Conservation (phyloP, 2,113 vertebrate species). For the Climacteris rufus region DNA sequence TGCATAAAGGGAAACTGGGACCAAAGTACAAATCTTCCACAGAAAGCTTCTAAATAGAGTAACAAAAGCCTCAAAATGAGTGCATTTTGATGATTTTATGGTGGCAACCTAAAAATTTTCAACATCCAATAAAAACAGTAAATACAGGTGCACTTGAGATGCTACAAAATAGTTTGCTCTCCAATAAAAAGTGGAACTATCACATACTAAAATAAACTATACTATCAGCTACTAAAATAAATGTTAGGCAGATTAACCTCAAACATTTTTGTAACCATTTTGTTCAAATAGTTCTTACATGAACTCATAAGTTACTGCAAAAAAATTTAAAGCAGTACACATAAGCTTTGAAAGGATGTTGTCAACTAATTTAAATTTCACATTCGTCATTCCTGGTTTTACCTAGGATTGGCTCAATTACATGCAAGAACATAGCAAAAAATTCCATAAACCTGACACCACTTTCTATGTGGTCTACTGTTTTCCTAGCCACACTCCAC, state of each 20-base stretch:
- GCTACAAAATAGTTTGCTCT: background rate
- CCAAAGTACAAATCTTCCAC: background rate
- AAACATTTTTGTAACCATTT: background rate
- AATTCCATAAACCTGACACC: background rate
- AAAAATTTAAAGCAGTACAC: background rate
- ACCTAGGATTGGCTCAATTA: background rate
- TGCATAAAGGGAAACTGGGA: background rate
- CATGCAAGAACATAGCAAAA: background rate
- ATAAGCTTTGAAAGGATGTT: background rate
- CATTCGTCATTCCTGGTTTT: background rate
- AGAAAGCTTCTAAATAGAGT: background rate
- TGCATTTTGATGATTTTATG: background rate
- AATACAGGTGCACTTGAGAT: background rate
- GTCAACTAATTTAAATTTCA: background rate
- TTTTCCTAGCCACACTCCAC: background rate
- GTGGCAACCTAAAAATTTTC: background rate
- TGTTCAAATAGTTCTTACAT: background rate
- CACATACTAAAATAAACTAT: background rate
- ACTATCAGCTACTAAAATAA: background rate
- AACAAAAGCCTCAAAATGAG: rapidly evolving
- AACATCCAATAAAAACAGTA: background rate
- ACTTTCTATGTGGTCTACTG: background rate
- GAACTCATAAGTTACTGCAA: background rate
- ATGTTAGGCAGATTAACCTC: background rate
- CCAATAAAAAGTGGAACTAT: background rate